Conservation (phyloP, 2,888 invertebrate species). For the Chrysolina haemoptera region DNA sequence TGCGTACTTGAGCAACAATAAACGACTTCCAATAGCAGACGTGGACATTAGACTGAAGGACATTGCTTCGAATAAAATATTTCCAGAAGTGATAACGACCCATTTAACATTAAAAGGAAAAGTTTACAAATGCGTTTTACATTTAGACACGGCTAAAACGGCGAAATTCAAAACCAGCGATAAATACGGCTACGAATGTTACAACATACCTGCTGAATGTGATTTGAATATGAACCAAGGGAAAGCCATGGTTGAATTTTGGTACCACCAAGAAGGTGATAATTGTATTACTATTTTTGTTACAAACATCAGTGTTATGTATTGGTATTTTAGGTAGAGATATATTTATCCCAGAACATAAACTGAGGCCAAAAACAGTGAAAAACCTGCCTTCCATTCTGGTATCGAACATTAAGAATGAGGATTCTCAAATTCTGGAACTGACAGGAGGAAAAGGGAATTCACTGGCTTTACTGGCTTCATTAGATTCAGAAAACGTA, state of each 20-base stretch:
- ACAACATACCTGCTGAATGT: constrained; percentile 59
- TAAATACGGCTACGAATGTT: constrained; percentile 56
- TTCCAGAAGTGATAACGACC: constrained; percentile 71
- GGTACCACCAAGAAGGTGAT: constrained; percentile 62
- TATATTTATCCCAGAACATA: constrained; percentile 46
- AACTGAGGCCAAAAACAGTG: constrained; percentile 51
- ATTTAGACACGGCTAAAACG: constrained; percentile 52
- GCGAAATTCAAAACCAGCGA: constrained; percentile 43
- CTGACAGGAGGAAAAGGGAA: constrained; percentile 86
- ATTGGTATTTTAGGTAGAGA: constrained; percentile 31
- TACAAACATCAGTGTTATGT: neutral
- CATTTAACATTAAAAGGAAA: constrained; percentile 59
- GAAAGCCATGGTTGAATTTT: constrained; percentile 66
- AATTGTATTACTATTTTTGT: neutral
- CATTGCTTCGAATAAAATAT: constrained; percentile 68
- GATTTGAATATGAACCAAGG: constrained; percentile 66
- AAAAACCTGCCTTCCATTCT: constrained; percentile 48
- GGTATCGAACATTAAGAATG: constrained; percentile 67
- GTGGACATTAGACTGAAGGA: constrained; percentile 70
- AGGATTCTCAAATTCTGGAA: constrained; percentile 71
- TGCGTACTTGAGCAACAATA: constrained; percentile 70
- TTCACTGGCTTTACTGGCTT: constrained; percentile 78
- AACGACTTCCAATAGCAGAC: constrained; percentile 65
- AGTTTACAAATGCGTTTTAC: constrained; percentile 55
- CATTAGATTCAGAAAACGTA: constrained; percentile 70